Evolutionary conservation across 1,140 invertebrate species (phyloP).

Genomic region (Zaprionus inermis): DNA sequence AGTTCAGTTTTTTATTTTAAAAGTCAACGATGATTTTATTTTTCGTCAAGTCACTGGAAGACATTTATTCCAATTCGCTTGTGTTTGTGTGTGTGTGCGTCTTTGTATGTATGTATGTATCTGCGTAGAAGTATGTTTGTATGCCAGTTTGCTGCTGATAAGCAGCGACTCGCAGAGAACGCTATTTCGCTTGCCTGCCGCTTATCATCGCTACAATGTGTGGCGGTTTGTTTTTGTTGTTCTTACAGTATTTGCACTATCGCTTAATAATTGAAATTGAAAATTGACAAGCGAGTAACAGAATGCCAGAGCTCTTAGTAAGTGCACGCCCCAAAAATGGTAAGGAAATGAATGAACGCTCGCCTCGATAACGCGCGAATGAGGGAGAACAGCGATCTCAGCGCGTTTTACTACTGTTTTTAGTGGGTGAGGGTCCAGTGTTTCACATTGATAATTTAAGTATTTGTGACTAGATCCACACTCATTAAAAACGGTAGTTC

Average conservation of each 20-base stretch:
- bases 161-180: slow-evolving; percentile 24
- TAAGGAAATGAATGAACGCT: slow-evolving; percentile 15
- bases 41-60: slow-evolving; percentile 33
- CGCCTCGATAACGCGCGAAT: background rate
- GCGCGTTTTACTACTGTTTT: slow-evolving; percentile 72
- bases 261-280: slow-evolving; percentile 79
- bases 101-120: background rate
- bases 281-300: slow-evolving; percentile 31
- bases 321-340: slow-evolving; percentile 41
- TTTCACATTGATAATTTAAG: slow-evolving; percentile 77
- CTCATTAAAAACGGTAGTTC: slow-evolving; percentile 84
- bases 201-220: slow-evolving; percentile 47
- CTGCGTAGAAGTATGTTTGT: slow-evolving; percentile 8
- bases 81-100: slow-evolving; percentile 2
- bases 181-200: slow-evolving; percentile 12
- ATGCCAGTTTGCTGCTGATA: slow-evolving; percentile 34
- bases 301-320: slow-evolving; percentile 36
- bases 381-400: background rate
- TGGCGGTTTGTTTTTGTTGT: slow-evolving; percentile 57
- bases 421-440: slow-evolving; percentile 84
- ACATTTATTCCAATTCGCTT: slow-evolving; percentile 3
- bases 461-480: slow-evolving; percentile 84
- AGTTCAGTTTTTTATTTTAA: slow-evolving; percentile 65
- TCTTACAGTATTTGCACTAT: slow-evolving; percentile 72
- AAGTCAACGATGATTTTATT: slow-evolving; percentile 39